Evolutionary conservation across 1,140 invertebrate genomes (phyloP).

Genomic region (Calephelis nemesis): DNA sequence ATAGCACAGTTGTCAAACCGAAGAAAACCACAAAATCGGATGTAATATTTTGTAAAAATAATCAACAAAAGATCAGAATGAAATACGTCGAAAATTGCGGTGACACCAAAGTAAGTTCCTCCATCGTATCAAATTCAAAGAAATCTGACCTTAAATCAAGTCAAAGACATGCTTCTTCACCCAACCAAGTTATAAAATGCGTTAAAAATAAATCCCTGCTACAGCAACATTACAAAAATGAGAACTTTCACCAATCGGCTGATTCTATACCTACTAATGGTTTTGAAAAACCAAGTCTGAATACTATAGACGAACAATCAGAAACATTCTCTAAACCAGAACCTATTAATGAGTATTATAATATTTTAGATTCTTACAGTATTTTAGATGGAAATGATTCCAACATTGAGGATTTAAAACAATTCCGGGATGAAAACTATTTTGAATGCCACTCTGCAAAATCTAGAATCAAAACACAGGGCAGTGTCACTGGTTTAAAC

Average conservation of each 20-base stretch:
- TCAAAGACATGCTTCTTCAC: background rate
- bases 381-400: slow-evolving; percentile 33
- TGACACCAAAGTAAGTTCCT: slow-evolving; percentile 28
- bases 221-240: slow-evolving; percentile 60
- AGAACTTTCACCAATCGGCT: slow-evolving; percentile 50
- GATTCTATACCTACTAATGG: slow-evolving; percentile 39
- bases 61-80: slow-evolving; percentile 20
- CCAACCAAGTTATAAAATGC: background rate
- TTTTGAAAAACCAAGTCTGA: slow-evolving; percentile 38
- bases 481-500: slow-evolving; percentile 38
- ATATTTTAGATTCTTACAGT: slow-evolving; percentile 20
- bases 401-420: slow-evolving; percentile 50
- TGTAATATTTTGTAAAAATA: slow-evolving; percentile 30
- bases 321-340: slow-evolving; percentile 37
- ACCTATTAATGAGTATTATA: slow-evolving; percentile 19
- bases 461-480: slow-evolving; percentile 48
- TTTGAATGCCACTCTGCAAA: slow-evolving; percentile 70
- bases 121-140: background rate
- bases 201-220: slow-evolving; percentile 24
- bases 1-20: slow-evolving; percentile 24
- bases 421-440: slow-evolving; percentile 64
- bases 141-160: background rate
- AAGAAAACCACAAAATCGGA: slow-evolving; percentile 58
- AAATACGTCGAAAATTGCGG: slow-evolving; percentile 58
- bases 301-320: slow-evolving; percentile 54